These are phyloP conservation scores for Micromussa lordhowensis DNA, from an alignment of 92 coral and sea anemone species.

Conservation along the genomic window DNA sequence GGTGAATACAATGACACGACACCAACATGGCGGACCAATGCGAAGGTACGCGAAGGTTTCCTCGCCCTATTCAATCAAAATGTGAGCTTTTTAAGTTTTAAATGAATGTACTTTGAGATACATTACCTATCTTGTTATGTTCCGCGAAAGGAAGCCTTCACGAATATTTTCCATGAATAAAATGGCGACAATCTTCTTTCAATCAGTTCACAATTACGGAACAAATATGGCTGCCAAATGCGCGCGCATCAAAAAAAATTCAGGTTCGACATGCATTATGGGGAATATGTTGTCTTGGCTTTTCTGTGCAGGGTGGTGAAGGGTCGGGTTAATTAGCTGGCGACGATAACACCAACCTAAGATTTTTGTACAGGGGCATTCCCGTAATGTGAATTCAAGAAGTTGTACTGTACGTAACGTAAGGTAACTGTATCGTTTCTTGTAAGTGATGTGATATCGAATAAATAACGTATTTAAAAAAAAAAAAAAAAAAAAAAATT, in stretches of 20 bases:
- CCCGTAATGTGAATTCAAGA: no score
- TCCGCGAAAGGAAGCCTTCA: conserved; percentile 10
- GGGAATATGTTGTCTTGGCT: not conserved
- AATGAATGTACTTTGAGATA: not conserved
- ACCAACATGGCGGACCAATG: conserved; percentile 54
- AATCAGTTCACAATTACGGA: conserved; percentile 14
- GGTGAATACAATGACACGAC: conserved; percentile 65
- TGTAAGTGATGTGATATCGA: no score
- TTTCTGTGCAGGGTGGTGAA: not conserved
- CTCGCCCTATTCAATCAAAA: not conserved
- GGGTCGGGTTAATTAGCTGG: no score
- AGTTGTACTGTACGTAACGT: no score
- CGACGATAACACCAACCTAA: no score
- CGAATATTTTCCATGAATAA: conserved; percentile 10
- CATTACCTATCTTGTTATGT: conserved; percentile 40
- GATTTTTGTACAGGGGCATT: no score
- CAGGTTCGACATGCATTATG: conserved; percentile 11
- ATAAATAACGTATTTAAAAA: no score
- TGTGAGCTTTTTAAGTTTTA: not conserved
- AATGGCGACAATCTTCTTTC: not conserved
- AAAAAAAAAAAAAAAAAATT: no score
- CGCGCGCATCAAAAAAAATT: conserved; percentile 45
- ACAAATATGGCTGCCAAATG: conserved; percentile 67
- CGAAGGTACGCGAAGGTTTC: conserved; percentile 6
- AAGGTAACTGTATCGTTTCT: no score